phyloP scores from a whole-genome alignment of 2,113 vertebrate species.

The Lepisosteus osseus region DNA sequence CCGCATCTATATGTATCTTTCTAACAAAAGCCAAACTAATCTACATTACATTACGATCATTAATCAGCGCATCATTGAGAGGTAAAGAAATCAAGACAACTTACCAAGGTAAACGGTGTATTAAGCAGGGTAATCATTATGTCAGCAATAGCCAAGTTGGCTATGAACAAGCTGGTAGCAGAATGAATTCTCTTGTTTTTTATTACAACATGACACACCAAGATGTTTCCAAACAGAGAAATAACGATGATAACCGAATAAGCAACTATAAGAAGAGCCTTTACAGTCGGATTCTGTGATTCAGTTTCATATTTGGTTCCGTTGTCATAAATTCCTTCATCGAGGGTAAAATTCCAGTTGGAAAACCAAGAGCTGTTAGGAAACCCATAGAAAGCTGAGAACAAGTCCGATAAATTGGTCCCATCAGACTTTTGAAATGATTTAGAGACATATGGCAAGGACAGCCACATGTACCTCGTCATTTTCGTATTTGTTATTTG shows the following conservation, averaged over 20 bases:
- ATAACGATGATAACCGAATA: conserved; percentile 71
- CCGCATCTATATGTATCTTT: background rate
- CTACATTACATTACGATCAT: background rate
- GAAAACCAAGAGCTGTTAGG: conserved; percentile 52
- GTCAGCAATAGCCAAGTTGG: conserved; percentile 67
- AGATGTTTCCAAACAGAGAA: conserved; percentile 66
- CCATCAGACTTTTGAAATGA: conserved; percentile 33
- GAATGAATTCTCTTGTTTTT: conserved; percentile 70
- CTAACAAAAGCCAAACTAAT: background rate
- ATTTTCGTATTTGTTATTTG: conserved; percentile 23
- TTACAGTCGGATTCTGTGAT: conserved; percentile 53
- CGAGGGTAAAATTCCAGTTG: conserved; percentile 49
- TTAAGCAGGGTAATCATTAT: conserved; percentile 73
- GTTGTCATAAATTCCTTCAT: conserved; percentile 50
- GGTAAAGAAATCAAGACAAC: conserved; percentile 15
- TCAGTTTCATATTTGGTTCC: conserved; percentile 44
- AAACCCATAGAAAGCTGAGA: conserved; percentile 40
- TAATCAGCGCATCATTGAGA: background rate
- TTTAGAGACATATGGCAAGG: conserved; percentile 43
- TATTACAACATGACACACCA: conserved; percentile 72
- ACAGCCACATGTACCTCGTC: conserved; percentile 41
- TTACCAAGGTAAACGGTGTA: conserved; percentile 75
- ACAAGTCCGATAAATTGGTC: conserved; percentile 33
- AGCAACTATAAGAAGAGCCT: conserved; percentile 57
- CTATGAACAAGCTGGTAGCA: conserved; percentile 69